Base-by-base conservation (phyloP, 2,888 invertebrate genomes). In the Oxyteleia sp. region DNA sequence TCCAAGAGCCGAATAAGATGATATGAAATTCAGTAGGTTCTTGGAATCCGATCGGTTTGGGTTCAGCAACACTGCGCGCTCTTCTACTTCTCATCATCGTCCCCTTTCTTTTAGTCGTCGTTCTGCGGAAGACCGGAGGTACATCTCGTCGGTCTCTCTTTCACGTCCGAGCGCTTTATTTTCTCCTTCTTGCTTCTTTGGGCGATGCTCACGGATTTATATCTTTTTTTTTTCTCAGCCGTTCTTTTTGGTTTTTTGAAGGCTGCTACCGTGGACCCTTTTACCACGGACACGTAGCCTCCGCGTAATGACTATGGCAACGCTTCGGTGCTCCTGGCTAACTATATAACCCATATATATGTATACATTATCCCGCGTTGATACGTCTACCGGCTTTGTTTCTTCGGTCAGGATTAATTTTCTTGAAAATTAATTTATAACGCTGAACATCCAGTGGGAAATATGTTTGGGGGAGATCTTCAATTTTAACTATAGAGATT, bases 211-310 rank as follows among this genome's bases (percentile, higher is more conserved):
- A 84, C 69, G 82, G 76, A 72, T 78, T 78, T 82, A 64, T 71
- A 61, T 75, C 78, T 85, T 59, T 68, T 78, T 85, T 59, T 68
- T 69, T 87, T 80, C 76, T 74, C 78, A 26, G 41, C 47, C 55
- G 64, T 68, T 78, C 84, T 81, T 85, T 84, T 80, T 72, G 81
- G 63, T 75, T 75, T 76, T 76, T 59, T 64, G 68, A 84, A 64
- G 79, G 61, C 76, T 76, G 80, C 80, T 84, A 76, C 80, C 82
- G 72, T 74, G 71, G 80, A 78, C 84, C 85, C 90, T 87, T 90
- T 89, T 89, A 90, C 89, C 90, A 87, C 88, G 88, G 86, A 89
- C 90, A 90, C 90, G 90, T 90, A 90, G 87, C 69, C 84, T 83
- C 72, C 81, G 64, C 84, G 86, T 87, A 87, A 87, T 87, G 85